Conservation (phyloP, 2,797 vertebrate genomes). For the Xiphophorus birchmanni region DNA sequence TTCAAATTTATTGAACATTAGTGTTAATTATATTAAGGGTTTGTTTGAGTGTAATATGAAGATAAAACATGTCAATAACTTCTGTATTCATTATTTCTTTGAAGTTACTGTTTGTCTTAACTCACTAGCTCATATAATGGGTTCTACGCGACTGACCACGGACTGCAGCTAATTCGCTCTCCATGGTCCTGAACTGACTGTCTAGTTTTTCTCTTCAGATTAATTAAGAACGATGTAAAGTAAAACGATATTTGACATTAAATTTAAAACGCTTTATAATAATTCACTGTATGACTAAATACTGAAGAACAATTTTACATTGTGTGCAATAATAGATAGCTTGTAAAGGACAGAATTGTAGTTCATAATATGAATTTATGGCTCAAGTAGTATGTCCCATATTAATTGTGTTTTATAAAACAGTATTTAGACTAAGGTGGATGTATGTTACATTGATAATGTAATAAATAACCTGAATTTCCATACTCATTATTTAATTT, state of each 20-base stretch:
- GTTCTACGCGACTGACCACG: rapidly evolving
- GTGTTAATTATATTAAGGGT: background rate
- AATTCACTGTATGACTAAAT: background rate
- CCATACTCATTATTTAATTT: no score
- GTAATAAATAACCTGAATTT: no score
- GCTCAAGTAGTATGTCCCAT: no score
- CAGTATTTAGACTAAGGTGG: no score
- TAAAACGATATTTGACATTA: background rate
- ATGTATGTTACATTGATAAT: no score
- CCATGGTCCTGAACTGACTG: background rate
- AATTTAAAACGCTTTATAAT: background rate
- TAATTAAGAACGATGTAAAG: background rate
- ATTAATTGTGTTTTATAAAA: no score
- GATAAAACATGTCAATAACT: background rate
- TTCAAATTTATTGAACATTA: no score
- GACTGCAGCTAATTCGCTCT: constrained; percentile 5
- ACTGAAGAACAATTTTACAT: no score
- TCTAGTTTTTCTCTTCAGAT: background rate
- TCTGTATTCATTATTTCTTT: background rate
- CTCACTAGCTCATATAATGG: background rate
- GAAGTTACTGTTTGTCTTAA: background rate
- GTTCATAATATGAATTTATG: no score
- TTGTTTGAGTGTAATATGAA: background rate
- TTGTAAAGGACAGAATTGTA: no score
- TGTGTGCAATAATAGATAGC: no score